Evolutionary conservation across 1,140 invertebrate genomes (phyloP), one percentile per base, ranked within the genome.

Genomic region (Myzus persicae): DNA sequence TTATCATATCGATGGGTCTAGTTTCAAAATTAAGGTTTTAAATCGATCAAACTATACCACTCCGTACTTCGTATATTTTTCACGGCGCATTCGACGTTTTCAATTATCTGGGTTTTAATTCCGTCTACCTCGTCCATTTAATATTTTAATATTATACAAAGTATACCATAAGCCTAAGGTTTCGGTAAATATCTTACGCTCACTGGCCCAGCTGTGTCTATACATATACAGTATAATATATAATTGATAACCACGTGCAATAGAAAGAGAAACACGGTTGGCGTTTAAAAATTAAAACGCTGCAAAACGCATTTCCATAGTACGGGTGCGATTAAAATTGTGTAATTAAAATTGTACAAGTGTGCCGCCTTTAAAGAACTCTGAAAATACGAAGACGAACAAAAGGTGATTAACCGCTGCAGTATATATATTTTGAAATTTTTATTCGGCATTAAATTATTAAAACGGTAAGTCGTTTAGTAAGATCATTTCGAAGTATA

Each of bases 261-360:
- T 67, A 76, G 5, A 7, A n/a, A 31, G 31, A 44, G 14, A 44
- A 44, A 87, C 42, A 87, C 42, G 31, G 4, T 87, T n/a, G 42
- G 26, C 22, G 42, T 87, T 87, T 87, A 87, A 44, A 44, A 87
- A 44, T 87, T 87, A n/a, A 85, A 87, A 46, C 5, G 24, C 26
- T 42, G 0, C 38, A 46, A 87, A 87, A 44, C 46, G 6, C 42
- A 8, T 46, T 87, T 87, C 5, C 42, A 20, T 85, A 18, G 40
- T 26, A 31, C 22, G 22, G 9, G 2, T 84, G 20, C 1, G 82
- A 42, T 82, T 82, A 82, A 82, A 81, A 84, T 4, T 24, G 84
- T 44, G 84, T 44, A 85, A 85, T 85, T 85, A 85, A 85, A 87
- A 87, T 46, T 46, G 11, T 46, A 87, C 42, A n/a, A 76, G n/a